A percentile compares a stretch with the other conserved stretches of the same genome.
These are phyloP conservation scores for Neomicropteryx cornuta DNA, from an alignment of 1,140 invertebrate genomes.

Conservation along the genomic window DNA sequence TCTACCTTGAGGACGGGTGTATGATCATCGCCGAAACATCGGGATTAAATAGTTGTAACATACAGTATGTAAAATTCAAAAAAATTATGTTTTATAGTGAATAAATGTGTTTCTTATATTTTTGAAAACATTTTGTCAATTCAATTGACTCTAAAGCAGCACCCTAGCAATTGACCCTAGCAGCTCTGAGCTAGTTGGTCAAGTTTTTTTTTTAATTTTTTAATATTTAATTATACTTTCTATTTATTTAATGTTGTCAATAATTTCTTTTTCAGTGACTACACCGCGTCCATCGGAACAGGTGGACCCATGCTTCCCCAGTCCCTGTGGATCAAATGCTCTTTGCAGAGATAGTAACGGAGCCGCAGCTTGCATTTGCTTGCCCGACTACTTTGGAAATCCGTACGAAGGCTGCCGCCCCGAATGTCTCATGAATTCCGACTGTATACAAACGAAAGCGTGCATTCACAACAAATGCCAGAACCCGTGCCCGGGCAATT, in stretches of 20 bases:
- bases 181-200: too few relatives aligned
- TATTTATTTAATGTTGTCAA: conserved; percentile 1
- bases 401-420: conserved; percentile 39
- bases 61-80: too few relatives aligned
- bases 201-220: too few relatives aligned
- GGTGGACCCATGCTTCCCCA: conserved; percentile 39
- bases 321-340: conserved; percentile 46
- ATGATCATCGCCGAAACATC: too few relatives aligned
- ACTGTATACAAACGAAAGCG: conserved; percentile 24
- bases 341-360: conserved; percentile 36
- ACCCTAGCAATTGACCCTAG: too few relatives aligned
- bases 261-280: conserved; percentile 10
- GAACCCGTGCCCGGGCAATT: conserved; percentile 32
- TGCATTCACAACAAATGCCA: conserved; percentile 34
- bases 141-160: too few relatives aligned
- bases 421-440: conserved; percentile 32
- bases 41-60: too few relatives aligned
- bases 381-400: conserved; percentile 41
- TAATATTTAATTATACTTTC: too few relatives aligned
- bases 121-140: too few relatives aligned
- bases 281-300: conserved; percentile 21
- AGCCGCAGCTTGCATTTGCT: conserved; percentile 37
- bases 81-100: too few relatives aligned
- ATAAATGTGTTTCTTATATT: too few relatives aligned
- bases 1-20: too few relatives aligned